phyloP scores from a whole-genome alignment of 1,140 invertebrate genomes.

The Pomacea maculata region DNA sequence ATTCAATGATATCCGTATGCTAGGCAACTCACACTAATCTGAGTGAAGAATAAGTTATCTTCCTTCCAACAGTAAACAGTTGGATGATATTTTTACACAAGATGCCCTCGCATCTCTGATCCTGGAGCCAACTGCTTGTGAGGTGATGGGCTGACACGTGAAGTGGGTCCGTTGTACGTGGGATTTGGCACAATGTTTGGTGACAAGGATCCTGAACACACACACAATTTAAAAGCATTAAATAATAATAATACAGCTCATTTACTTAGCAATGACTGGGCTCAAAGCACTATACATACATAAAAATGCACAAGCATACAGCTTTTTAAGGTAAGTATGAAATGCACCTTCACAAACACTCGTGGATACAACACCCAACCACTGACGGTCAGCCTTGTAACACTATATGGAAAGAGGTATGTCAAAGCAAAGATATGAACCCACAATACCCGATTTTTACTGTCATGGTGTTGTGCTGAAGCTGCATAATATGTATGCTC shows the following conservation, averaged over 20 bases:
- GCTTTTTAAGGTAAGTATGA: too few relatives aligned
- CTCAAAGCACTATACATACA: too few relatives aligned
- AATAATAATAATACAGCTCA: too few relatives aligned
- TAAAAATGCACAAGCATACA: too few relatives aligned
- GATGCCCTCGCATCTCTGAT: slow-evolving; percentile 32
- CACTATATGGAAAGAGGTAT: too few relatives aligned
- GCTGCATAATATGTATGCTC: neutral
- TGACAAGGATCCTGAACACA: slow-evolving; percentile 41
- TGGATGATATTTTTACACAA: slow-evolving; percentile 21
- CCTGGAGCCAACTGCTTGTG: slow-evolving; percentile 35
- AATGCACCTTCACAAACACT: too few relatives aligned
- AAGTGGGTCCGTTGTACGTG: slow-evolving; percentile 39
- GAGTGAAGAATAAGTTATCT: neutral
- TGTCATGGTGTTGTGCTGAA: too few relatives aligned
- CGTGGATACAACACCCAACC: too few relatives aligned
- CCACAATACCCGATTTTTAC: too few relatives aligned
- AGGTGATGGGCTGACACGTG: slow-evolving; percentile 20
- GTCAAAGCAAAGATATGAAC: neutral
- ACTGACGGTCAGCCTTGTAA: too few relatives aligned
- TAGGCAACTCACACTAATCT: neutral
- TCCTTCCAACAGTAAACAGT: neutral
- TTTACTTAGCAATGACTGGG: too few relatives aligned
- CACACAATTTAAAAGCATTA: neutral
- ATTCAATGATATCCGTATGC: neutral
- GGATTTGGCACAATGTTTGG: slow-evolving; percentile 48